Base-by-base conservation (phyloP, 1,140 invertebrate genomes). In the Galendromus occidentalis region DNA sequence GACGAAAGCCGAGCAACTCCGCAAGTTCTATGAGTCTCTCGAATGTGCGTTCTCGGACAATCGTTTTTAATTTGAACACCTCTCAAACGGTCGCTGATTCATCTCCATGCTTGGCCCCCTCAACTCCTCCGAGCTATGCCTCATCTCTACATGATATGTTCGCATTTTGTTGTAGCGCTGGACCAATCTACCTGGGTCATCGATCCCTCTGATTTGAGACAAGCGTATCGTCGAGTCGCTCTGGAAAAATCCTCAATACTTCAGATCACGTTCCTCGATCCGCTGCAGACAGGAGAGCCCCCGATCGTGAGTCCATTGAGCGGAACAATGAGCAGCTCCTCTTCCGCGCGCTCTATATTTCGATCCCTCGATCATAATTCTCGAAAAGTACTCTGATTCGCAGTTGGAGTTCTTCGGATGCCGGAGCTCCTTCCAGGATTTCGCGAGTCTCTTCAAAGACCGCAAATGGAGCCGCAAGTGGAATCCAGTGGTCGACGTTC, bases 191-290 rank as follows among this genome's bases (percentile, higher is more conserved):
- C 12, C 25, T 59, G 51, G 51, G 9, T 59, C 22, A 33, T 59
- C 33, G 51, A 59, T 9, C 51, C 51, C 17, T 59, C 22, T 6
- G 51, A 59, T 22, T 9, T 59, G 14, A 25, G 9, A 17, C 51
- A 33, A 25, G 25, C 51, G 14, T 59, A 59, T 22, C 14, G 51
- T 29, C 14, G 51, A 9, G 51, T 59, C 25, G 51, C 51, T 59
- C 51, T 59, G 2, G 51, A 59, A 25, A 33, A 59, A 17, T 59
- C 51, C 1, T 33, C 33, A 1, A 33, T 33, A 2, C 51, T 59
- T 59, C 51, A 59, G 33, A 59, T 59, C 33, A 59, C 51, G 17
- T 59, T 59, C 51, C 25, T 33, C 14, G 51, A 59, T 22, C 51
- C 51, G 25, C 51, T 59, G 17, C 51, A 59, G 9, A 6, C 22